Base-by-base conservation (phyloP, 2,797 vertebrate species). In the Gadopsis bispinosus region DNA sequence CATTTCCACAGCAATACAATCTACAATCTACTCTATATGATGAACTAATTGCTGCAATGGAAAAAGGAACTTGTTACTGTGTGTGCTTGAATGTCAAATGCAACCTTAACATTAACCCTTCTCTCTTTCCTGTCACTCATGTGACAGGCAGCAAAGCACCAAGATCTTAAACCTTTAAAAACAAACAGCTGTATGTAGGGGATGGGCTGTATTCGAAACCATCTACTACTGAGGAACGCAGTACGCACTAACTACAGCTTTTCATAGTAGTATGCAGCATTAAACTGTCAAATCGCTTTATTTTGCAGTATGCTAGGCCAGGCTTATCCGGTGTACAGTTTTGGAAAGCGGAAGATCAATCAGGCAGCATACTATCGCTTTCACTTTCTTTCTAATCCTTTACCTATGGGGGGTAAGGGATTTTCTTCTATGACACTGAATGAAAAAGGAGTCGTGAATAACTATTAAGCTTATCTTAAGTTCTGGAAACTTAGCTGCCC, bases 41-140 rank as follows among this genome's bases (percentile, higher is more conserved):
- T 22, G 29, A 62, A 35, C 19, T 33, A 35, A 22, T 7, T 10
- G 22, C 61, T 47, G 37, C 7, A 53, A 1, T 19, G 17, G 59
- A 56, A 43, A n/a, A 33, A 33, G 17, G 53, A n/a, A 69, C 9
- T 55, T 12, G 26, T 55, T 14, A 58, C 47, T 20, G 14, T 17
- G 55, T 61, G 26, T 22, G 41, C 81, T 73, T 72, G 26, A 75
- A 75, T 69, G 76, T 68, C 55, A 43, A 60, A 69, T 39, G 47
- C 8, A 47, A 60, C 53, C 43, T 56, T 60, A 3, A 22, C 22
- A 48, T 48, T 35, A 33, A 37, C 47, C 39, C 4, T 65, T 59
- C 17, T 60, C 65, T 39, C 79, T 77, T 80, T 77, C 22, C 82
- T 88, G 77, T 83, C 88, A 85, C 48, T 22, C 37, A 37, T 59